Conservation (phyloP, 2,113 vertebrate species). For the Nematolebias whitei region DNA sequence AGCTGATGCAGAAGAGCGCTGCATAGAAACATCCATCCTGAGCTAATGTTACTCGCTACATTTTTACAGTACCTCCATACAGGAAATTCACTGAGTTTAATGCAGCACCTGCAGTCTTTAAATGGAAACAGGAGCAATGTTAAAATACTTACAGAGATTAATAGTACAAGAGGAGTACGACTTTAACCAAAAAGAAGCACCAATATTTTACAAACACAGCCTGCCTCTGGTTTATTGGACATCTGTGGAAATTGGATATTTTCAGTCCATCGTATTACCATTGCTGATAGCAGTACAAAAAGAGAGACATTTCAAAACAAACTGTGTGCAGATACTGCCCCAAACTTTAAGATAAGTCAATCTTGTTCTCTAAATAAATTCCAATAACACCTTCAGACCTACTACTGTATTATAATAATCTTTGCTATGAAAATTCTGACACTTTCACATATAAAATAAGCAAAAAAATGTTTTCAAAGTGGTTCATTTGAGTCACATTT, state of each 20-base stretch:
- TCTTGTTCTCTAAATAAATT: no score
- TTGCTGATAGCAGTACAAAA: background rate
- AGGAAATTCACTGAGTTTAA: constrained; percentile 11
- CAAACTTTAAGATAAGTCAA: no score
- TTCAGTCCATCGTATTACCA: background rate
- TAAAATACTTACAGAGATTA: constrained; percentile 7
- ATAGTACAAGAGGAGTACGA: background rate
- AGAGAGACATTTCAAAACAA: background rate
- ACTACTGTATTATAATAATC: no score
- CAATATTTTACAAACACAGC: background rate
- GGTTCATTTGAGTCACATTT: no score
- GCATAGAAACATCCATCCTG: constrained; percentile 12
- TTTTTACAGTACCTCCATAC: constrained; percentile 5
- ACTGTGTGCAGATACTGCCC: no score
- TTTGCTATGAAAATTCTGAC: no score
- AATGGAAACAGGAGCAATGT: constrained; percentile 10
- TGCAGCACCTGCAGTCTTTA: constrained; percentile 20
- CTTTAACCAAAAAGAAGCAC: constrained; percentile 4
- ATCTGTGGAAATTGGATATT: background rate
- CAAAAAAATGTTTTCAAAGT: no score
- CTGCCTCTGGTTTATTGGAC: background rate
- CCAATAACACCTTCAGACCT: no score
- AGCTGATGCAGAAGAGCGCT: constrained; percentile 5
- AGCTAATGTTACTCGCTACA: constrained; percentile 3
- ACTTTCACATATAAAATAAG: no score